phyloP scores from a whole-genome alignment of 2,888 invertebrate genomes.

The Portevinia maculata region DNA sequence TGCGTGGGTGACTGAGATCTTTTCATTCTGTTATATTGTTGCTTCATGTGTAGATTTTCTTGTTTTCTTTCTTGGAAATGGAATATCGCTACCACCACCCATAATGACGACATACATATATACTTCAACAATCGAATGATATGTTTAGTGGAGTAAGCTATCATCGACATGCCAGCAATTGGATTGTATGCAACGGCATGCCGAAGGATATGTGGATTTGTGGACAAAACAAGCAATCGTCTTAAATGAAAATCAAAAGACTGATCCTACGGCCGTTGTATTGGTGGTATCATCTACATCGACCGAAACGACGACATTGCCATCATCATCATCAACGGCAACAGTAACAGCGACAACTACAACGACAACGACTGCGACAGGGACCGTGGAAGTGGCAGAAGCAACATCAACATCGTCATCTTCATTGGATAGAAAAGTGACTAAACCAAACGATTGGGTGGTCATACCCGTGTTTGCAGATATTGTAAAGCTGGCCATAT shows the following conservation, averaged over 20 bases:
- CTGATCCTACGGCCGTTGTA: constrained; percentile 69
- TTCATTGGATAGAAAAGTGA: constrained; percentile 66
- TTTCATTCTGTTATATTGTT: constrained; percentile 40
- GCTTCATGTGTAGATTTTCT: constrained; percentile 67
- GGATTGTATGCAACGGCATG: constrained; percentile 82
- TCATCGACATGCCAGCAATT: constrained; percentile 82
- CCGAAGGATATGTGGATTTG: constrained; percentile 82
- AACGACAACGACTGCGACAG: constrained; percentile 60
- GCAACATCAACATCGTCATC: constrained; percentile 62
- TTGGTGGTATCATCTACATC: constrained; percentile 61
- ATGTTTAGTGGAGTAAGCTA: constrained; percentile 81
- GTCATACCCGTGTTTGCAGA: constrained; percentile 83
- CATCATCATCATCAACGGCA: constrained; percentile 33
- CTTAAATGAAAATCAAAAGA: constrained; percentile 80
- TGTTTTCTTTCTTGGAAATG: constrained; percentile 70
- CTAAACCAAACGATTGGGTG: constrained; percentile 83
- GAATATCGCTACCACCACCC: constrained; percentile 68
- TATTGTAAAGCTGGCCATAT: constrained; percentile 83
- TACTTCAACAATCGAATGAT: constrained; percentile 60
- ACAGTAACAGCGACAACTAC: constrained; percentile 49
- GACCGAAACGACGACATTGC: constrained; percentile 33
- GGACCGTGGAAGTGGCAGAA: constrained; percentile 55
- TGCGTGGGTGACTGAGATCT: constrained; percentile 25
- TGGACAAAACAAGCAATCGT: constrained; percentile 82
- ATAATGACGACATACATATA: constrained; percentile 49